Base-by-base conservation (phyloP, 2,888 invertebrate species). In the Troglohyphantes excavatus region DNA sequence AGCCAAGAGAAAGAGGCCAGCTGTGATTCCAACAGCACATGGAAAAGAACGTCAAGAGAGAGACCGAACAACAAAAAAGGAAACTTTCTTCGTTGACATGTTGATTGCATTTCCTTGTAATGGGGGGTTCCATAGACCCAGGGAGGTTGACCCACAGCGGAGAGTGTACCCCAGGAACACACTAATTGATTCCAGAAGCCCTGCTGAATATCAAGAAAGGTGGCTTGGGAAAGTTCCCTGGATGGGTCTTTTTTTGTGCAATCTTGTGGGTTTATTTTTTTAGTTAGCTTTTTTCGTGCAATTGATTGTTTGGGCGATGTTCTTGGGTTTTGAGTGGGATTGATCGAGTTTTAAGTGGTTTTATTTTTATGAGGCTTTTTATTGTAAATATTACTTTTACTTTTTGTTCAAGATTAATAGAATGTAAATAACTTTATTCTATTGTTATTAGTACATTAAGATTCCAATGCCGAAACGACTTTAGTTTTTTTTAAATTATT, bases 91-190 rank as follows among this genome's bases (percentile, higher is more conserved):
- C 75, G 70, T 65, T 89, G 88, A 89, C 88, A 82, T 76, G 82
- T 89, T 89, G 88, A 89, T 89, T 89, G 88, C 88, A 63, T 89
- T 89, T 89, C 88, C 88, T 82, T 89, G 88, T 89, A 75, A 76
- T 65, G 46, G 83, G 27, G 59, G 75, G 59, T 61, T 39, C 23
- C 21, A 23, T 17, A 21, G 76, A 61, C 70, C 76, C 43, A 13
- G 65, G 21, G 53, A 72, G 75, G 88, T 89, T 89, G 72, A 72
- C 88, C 82, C 88, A 82, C 76, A 67, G 67, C 53, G 68, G 23
- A 29, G 53, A 53, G 78, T 53, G 6, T 53, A 17, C 53, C 78
- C 78, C 19, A 27, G 43, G 65, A 83, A 72, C 26, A 27, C 76
- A 79, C 88, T 82, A 82, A 89, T 89, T 82, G 88, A 89, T 89